These are phyloP conservation scores for Varanus komodoensis DNA, from an alignment of 2,113 vertebrate genomes.

Conservation along the genomic window DNA sequence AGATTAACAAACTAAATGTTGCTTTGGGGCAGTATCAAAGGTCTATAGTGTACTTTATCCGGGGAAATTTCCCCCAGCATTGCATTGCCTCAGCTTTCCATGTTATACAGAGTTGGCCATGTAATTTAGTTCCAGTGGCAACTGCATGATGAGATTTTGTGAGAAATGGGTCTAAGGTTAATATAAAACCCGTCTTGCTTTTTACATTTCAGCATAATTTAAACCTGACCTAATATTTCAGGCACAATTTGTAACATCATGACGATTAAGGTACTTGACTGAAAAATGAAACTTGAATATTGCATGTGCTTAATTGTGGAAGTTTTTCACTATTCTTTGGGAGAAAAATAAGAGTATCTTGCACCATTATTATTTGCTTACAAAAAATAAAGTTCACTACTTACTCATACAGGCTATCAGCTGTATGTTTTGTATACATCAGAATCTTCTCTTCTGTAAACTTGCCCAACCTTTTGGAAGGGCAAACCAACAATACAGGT, in stretches of 20 bases:
- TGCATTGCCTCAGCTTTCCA: not conserved
- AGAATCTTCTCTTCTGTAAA: not conserved
- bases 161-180: not conserved
- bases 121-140: not conserved
- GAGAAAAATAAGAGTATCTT: conserved; percentile 10
- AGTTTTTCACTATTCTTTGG: not conserved
- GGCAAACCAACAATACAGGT: no score
- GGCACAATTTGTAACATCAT: not conserved
- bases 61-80: not conserved
- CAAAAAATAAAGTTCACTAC: conserved; percentile 24
- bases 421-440: not conserved
- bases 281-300: conserved; percentile 23
- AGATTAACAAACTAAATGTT: not conserved
- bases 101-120: not conserved
- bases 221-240: not conserved
- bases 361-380: conserved; percentile 1
- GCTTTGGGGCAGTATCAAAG: not conserved
- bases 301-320: conserved; percentile 9
- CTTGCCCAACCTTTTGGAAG: not conserved
- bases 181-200: not conserved
- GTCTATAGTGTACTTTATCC: not conserved
- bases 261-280: conserved; percentile 7
- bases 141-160: not conserved
- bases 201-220: not conserved
- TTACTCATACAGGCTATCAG: not conserved